Evolutionary conservation across 2,888 invertebrate genomes (phyloP).

Genomic region (Siphlonurus alternatus): DNA sequence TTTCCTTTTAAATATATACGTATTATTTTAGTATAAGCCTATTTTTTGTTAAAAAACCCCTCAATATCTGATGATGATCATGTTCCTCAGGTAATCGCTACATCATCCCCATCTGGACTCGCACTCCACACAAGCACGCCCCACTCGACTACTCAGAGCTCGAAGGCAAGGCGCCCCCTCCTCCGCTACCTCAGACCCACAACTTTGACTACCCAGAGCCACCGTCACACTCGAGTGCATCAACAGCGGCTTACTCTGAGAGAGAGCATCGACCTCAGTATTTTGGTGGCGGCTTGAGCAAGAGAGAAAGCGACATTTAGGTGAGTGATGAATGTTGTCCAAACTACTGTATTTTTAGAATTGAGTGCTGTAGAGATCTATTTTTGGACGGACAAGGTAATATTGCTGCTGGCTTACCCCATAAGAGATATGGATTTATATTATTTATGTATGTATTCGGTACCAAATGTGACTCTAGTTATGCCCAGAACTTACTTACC

Average conservation of each 20-base stretch:
- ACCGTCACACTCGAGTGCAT: constrained; percentile 12
- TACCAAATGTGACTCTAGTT: too few species aligned
- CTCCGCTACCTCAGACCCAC: constrained; percentile 18
- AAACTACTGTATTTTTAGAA: not conserved
- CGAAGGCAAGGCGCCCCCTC: constrained; percentile 28
- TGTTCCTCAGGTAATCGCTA: constrained; percentile 64
- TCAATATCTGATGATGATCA: not conserved
- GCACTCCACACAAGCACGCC: constrained; percentile 66
- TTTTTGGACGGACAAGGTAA: too few species aligned
- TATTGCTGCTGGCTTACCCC: too few species aligned
- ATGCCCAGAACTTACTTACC: too few species aligned
- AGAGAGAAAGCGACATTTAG: constrained; percentile 68
- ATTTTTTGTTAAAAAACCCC: not conserved
- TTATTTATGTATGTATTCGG: too few species aligned
- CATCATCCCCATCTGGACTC: constrained; percentile 69
- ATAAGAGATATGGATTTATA: too few species aligned
- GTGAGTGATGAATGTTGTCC: constrained; percentile 2
- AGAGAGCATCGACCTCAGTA: not conserved
- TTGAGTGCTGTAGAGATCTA: not conserved
- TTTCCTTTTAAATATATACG: too few species aligned
- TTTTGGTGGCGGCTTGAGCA: constrained; percentile 27
- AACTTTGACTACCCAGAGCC: constrained; percentile 22
- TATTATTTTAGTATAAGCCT: not conserved
- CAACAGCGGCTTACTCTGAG: constrained; percentile 22
- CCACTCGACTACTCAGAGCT: constrained; percentile 64